These are phyloP conservation scores for Crotalus helleri DNA, from an alignment of 2,113 vertebrate genomes.

Conservation along the genomic window DNA sequence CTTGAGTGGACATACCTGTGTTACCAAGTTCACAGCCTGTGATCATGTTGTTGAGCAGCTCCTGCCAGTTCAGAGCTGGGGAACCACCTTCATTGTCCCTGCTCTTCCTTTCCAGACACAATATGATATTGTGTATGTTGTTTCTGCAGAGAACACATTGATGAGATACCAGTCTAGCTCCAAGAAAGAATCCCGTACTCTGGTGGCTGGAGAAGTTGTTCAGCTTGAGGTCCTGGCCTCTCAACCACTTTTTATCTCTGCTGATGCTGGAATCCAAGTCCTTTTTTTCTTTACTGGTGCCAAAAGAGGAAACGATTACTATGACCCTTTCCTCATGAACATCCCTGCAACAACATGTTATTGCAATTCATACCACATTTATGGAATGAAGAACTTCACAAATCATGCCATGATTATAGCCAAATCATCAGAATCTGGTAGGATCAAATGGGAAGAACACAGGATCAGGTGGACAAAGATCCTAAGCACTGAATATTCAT, in stretches of 20 bases:
- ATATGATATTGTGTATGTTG: background rate
- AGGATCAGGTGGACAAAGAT: constrained; percentile 55
- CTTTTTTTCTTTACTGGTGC: constrained; percentile 44
- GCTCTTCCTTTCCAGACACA: constrained; percentile 54
- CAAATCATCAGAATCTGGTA: constrained; percentile 23
- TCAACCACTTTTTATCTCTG: background rate
- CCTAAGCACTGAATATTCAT: constrained; percentile 66
- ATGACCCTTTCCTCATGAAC: constrained; percentile 68
- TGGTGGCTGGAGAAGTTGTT: background rate
- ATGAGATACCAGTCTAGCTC: background rate
- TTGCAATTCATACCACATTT: constrained; percentile 65
- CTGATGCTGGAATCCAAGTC: background rate
- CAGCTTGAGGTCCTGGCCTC: background rate
- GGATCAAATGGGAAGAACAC: constrained; percentile 45
- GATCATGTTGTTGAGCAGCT: constrained; percentile 77
- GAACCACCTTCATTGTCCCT: constrained; percentile 64
- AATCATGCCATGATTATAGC: constrained; percentile 68
- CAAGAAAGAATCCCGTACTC: no score
- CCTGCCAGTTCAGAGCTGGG: constrained; percentile 69
- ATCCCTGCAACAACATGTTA: constrained; percentile 58
- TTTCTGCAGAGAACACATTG: background rate
- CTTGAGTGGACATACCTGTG: constrained; percentile 67
- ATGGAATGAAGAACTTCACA: constrained; percentile 48
- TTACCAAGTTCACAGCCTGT: constrained; percentile 60
- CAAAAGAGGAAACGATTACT: background rate